phyloP scores from a whole-genome alignment of 2,888 invertebrate species.

The Terebella lapidaria region DNA sequence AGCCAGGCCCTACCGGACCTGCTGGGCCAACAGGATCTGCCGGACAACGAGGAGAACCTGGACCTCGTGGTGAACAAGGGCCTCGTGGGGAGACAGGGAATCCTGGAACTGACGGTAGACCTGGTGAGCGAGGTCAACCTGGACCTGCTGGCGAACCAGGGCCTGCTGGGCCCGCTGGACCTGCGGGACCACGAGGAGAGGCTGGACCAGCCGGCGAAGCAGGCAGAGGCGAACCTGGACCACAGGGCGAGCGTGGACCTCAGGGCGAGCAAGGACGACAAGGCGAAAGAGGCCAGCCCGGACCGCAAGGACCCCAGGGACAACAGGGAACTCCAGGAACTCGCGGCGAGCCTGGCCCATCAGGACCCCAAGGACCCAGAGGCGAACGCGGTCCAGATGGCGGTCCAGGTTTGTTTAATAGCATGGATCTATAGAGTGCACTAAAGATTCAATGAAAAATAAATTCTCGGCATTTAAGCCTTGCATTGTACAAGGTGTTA shows the following conservation, averaged over 20 bases:
- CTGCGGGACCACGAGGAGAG: background rate
- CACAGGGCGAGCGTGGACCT: background rate
- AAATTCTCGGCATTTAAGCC: too few relatives aligned
- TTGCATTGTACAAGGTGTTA: too few relatives aligned
- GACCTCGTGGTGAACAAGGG: conserved; percentile 17
- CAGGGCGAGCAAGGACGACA: conserved; percentile 8
- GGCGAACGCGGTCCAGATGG: conserved; percentile 21
- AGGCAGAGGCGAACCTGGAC: conserved; percentile 1
- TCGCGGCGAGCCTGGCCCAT: conserved; percentile 17
- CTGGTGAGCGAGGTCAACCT: conserved; percentile 1
- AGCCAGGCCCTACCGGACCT: conserved; percentile 12
- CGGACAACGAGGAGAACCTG: conserved; percentile 32
- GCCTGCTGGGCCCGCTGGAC: conserved; percentile 2
- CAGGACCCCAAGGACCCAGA: conserved; percentile 11
- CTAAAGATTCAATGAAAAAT: background rate
- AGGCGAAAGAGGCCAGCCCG: conserved; percentile 59
- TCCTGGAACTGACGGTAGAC: background rate
- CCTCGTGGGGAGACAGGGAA: background rate
- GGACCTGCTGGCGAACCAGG: conserved; percentile 1
- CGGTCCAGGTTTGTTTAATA: conserved; percentile 7
- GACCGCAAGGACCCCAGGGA: conserved; percentile 27
- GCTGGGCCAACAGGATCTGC: conserved; percentile 33
- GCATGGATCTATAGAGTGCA: background rate
- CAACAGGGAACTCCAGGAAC: conserved; percentile 17
- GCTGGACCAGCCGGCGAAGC: conserved; percentile 8